A percentile compares a stretch with the other conserved stretches of the same genome.
These are phyloP conservation scores for Subacronicta megacephala DNA, from an alignment of 2,888 invertebrate genomes.

Conservation along the genomic window DNA sequence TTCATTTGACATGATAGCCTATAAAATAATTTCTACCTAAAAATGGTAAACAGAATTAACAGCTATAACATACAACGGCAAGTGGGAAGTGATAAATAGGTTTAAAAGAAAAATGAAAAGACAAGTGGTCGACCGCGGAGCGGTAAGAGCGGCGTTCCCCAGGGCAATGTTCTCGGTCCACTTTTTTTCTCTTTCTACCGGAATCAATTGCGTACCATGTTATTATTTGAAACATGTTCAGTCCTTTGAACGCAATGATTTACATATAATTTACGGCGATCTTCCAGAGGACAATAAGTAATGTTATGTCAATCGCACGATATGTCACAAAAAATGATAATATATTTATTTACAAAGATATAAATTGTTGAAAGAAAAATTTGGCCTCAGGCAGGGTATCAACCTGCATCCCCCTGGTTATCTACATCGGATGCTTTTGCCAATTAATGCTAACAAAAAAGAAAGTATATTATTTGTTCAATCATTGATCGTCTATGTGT, in stretches of 20 bases:
- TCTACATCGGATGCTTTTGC: too few species aligned
- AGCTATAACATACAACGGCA: constrained; percentile 30
- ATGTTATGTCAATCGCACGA: neutral
- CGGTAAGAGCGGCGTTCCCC: constrained; percentile 50
- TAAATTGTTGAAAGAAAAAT: too few species aligned
- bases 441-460: too few species aligned
- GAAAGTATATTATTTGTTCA: too few species aligned
- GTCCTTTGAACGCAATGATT: constrained; percentile 7
- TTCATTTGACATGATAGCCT: constrained; percentile 32
- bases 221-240: constrained; percentile 37
- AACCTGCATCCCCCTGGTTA: too few species aligned
- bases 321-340: too few species aligned
- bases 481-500: too few species aligned
- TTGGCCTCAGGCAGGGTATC: too few species aligned
- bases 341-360: neutral
- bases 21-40: constrained; percentile 36
- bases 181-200: constrained; percentile 50
- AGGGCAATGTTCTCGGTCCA: constrained; percentile 58
- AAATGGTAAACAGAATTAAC: constrained; percentile 37
- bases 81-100: constrained; percentile 51
- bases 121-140: constrained; percentile 42
- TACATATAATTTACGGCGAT: neutral
- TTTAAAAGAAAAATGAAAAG: constrained; percentile 42
- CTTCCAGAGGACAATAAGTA: too few species aligned
- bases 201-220: constrained; percentile 42